Conservation (phyloP, 2,888 invertebrate species). For the Spilosoma lubricipeda region DNA sequence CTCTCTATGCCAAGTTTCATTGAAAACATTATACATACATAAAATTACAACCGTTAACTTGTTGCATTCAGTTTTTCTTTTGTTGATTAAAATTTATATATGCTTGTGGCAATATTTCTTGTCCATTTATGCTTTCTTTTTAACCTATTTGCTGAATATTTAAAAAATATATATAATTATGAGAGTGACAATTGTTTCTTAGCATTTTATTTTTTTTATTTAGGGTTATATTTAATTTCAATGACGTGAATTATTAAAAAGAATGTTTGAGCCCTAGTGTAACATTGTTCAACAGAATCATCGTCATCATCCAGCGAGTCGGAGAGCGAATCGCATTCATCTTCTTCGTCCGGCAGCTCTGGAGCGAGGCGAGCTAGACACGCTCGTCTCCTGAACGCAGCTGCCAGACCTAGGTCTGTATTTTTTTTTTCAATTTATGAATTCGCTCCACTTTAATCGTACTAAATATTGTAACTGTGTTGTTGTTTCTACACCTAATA, state of each 20-base stretch:
- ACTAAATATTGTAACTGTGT: no score
- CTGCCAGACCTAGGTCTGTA: slow-evolving; percentile 73
- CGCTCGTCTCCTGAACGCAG: slow-evolving; percentile 78
- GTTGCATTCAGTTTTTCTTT: no score
- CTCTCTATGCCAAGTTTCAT: no score
- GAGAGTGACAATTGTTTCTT: neutral
- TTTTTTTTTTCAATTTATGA: neutral
- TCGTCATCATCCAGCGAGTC: slow-evolving; percentile 82
- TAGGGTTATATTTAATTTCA: neutral
- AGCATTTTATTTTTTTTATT: no score
- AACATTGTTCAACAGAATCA: slow-evolving; percentile 66
- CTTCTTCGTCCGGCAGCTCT: slow-evolving; percentile 81
- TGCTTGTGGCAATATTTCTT: neutral
- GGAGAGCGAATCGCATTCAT: slow-evolving; percentile 82
- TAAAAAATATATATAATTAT: no score
- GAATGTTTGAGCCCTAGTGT: neutral
- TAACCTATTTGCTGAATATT: no score
- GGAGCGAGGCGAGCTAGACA: slow-evolving; percentile 78
- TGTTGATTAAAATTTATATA: no score
- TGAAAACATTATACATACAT: neutral
- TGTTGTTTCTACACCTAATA: no score
- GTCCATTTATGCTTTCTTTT: neutral
- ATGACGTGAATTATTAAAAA: neutral
- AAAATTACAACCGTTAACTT: neutral
- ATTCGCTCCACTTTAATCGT: no score